Evolutionary conservation across 2,888 invertebrate genomes (phyloP).

Genomic region (Dorcus hopei): DNA sequence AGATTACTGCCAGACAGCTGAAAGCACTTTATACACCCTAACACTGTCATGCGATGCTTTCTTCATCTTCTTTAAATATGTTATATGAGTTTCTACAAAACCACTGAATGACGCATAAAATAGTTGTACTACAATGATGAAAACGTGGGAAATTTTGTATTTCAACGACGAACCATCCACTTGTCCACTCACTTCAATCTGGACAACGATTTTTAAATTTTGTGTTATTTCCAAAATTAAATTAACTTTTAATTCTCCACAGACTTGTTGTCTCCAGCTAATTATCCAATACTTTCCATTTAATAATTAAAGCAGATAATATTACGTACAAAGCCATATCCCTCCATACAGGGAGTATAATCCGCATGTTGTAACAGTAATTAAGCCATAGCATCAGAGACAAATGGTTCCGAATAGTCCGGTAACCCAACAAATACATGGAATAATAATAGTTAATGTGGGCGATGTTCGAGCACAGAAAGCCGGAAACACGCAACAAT

Average conservation of each 20-base stretch:
- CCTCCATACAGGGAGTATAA: too few species aligned
- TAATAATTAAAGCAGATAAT: too few species aligned
- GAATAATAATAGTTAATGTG: not conserved
- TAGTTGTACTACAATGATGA: not conserved
- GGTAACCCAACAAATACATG: not conserved
- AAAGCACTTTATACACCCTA: slow-evolving; percentile 17
- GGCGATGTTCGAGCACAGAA: not conserved
- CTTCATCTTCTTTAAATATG: slow-evolving; percentile 8
- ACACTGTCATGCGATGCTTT: slow-evolving; percentile 14
- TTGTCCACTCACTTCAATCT: too few species aligned
- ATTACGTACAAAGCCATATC: too few species aligned
- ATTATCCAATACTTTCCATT: too few species aligned
- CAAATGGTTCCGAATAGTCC: not conserved
- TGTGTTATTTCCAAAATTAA: too few species aligned
- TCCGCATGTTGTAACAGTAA: too few species aligned
- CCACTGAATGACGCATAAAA: not conserved
- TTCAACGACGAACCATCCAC: too few species aligned
- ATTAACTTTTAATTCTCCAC: too few species aligned
- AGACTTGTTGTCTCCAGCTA: too few species aligned
- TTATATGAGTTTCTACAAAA: slow-evolving; percentile 9
- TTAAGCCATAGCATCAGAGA: too few species aligned
- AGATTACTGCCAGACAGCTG: slow-evolving; percentile 16
- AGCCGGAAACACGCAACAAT: not conserved
- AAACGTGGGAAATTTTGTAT: not conserved
- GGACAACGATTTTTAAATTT: too few species aligned